Conservation (phyloP, 1,140 invertebrate genomes). For the Calliopsis andreniformis region DNA sequence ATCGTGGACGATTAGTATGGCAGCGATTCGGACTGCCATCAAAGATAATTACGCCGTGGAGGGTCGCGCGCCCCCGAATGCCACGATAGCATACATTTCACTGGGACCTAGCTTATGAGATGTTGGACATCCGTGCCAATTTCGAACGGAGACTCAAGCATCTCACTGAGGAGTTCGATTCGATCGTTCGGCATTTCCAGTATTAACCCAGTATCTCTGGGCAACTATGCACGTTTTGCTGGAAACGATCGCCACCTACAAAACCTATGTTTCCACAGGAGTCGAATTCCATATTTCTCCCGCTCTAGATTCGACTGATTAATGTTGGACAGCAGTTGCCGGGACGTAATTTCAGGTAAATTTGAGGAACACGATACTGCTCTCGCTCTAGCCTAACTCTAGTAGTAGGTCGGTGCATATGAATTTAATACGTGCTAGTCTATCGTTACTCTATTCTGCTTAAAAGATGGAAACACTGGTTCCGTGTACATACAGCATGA, state of each 20-base stretch:
- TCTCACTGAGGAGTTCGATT: conserved; percentile 34
- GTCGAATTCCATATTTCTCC: neutral
- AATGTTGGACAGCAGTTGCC: too few species aligned
- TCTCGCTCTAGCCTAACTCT: too few species aligned
- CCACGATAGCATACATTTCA: conserved; percentile 37
- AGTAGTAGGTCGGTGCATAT: too few species aligned
- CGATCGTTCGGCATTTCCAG: conserved; percentile 47
- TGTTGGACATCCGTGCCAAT: conserved; percentile 46
- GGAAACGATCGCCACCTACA: neutral
- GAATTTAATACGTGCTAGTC: too few species aligned
- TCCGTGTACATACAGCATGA: too few species aligned
- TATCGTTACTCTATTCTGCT: too few species aligned
- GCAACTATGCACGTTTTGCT: conserved; percentile 10
- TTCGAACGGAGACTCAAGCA: conserved; percentile 35
- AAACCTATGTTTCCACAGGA: neutral
- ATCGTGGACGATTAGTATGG: conserved; percentile 48
- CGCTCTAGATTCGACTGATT: too few species aligned
- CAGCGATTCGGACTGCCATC: conserved; percentile 35
- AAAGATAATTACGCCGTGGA: conserved; percentile 49
- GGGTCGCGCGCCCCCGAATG: conserved; percentile 28
- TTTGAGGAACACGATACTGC: too few species aligned
- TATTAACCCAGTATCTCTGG: conserved; percentile 30
- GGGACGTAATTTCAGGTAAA: too few species aligned
- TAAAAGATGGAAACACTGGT: too few species aligned
- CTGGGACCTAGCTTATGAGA: conserved; percentile 40